phyloP scores from a whole-genome alignment of 92 coral and sea anemone species.

The Isaurus tuberculatus region DNA sequence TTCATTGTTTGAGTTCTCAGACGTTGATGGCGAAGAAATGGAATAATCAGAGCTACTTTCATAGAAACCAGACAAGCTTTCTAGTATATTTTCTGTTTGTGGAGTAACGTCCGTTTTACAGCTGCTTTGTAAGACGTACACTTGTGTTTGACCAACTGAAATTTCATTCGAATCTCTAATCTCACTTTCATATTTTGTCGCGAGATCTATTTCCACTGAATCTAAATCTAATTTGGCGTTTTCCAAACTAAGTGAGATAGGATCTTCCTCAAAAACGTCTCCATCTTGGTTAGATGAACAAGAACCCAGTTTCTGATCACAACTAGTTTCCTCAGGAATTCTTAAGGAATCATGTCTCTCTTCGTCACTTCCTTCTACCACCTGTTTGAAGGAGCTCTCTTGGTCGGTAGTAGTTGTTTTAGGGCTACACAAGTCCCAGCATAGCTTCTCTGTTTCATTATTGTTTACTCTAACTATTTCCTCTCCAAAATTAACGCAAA shows the following conservation, averaged over 20 bases:
- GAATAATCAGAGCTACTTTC: constrained; percentile 69
- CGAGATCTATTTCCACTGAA: constrained; percentile 6
- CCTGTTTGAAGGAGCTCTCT: constrained; percentile 18
- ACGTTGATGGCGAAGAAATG: constrained; percentile 52
- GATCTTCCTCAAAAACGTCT: constrained; percentile 18
- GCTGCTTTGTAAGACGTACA: neutral
- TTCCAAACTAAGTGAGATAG: constrained; percentile 42
- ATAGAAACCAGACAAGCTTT: constrained; percentile 46
- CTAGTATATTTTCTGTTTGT: constrained; percentile 39
- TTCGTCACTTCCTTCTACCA: constrained; percentile 1
- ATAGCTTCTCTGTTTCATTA: constrained; percentile 10
- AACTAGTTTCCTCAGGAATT: neutral
- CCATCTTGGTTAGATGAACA: neutral
- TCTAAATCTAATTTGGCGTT: constrained; percentile 26
- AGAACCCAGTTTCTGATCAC: neutral
- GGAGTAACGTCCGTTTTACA: constrained; percentile 21
- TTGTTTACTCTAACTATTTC: constrained; percentile 6
- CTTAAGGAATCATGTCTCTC: neutral
- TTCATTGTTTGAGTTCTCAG: constrained; percentile 44
- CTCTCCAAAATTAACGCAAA: neutral
- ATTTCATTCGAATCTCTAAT: neutral
- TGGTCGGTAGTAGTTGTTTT: constrained; percentile 18
- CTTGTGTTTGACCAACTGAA: neutral
- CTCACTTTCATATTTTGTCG: constrained; percentile 6
- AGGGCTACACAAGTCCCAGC: constrained; percentile 20